Conservation (phyloP, 1,140 invertebrate species). For the Rhizoglyphus robini region DNA sequence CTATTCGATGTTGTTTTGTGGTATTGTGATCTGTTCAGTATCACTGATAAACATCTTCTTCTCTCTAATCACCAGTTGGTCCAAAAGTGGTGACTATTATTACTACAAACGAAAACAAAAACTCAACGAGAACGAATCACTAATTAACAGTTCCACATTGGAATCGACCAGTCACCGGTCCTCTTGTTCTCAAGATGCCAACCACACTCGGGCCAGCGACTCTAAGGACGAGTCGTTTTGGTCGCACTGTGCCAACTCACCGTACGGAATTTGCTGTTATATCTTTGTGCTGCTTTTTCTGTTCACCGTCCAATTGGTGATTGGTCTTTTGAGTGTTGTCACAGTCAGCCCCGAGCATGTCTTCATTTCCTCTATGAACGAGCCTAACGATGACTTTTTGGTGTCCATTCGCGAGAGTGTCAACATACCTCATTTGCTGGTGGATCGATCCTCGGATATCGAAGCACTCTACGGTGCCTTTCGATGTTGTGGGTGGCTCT, state of each 20-base stretch:
- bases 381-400: not conserved
- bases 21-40: constrained; percentile 4
- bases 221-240: not conserved
- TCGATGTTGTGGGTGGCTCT: constrained; percentile 17
- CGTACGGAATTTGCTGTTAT: constrained; percentile 10
- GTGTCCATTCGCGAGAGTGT: constrained; percentile 1
- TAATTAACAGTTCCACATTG: not conserved
- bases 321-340: constrained; percentile 6
- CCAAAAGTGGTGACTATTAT: constrained; percentile 1
- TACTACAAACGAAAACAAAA: not conserved
- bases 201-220: not conserved
- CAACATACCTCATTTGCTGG: constrained; percentile 34
- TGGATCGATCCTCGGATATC: constrained; percentile 48
- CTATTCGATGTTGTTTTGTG: constrained; percentile 18
- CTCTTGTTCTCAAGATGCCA: not conserved
- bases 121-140: not conserved
- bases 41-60: constrained; percentile 11
- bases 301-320: constrained; percentile 19
- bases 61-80: not conserved
- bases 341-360: constrained; percentile 11
- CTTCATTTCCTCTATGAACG: not conserved
- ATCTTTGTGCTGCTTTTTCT: constrained; percentile 17
- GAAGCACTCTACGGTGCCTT: constrained; percentile 47
- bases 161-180: not conserved
- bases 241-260: constrained; percentile 5